Evolutionary conservation across 2,888 invertebrate species (phyloP), one percentile per base, ranked within the genome.

Genomic region (Cetonia aurata): DNA sequence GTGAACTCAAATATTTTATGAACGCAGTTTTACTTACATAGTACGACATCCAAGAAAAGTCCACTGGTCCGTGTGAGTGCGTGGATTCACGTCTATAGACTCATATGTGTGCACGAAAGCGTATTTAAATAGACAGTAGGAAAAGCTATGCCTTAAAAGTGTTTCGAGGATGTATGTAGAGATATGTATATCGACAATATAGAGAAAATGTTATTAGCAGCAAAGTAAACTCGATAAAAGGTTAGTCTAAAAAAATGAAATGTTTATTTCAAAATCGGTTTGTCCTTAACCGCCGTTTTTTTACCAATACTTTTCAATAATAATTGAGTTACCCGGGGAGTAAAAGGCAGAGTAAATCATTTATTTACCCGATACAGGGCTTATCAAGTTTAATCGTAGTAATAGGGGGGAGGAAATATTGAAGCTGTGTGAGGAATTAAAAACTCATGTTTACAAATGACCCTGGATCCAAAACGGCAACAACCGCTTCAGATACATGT

Each of bases 1-100:
- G 50, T 50, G 62, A 65, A 65, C 62, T 52, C 52, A 65, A 65
- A 65, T 65, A 65, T 65, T 52, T 50, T 65, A 33, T 65, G 13
- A 65, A 65, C 62, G 62, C 62, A 65, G 37, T 65, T 50, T 65
- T 65, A 65, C 37, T 65, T 65, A 65, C 37, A 65, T 17, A 19
- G 17, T 17, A 25, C n/a, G 52, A 52, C 10, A 9, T 10, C 9
- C n/a, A 50, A 50, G 19, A 15, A 19, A 15, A 50, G 13, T 19
- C 10, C 19, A 15, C 12, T 50, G 9, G 19, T 17, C 15, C 19
- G 19, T 13, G 10, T 19, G 19, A 15, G 15, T 15, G 50, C 15
- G 9, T 37, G 37, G 8, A 1, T 37, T 4, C 37, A 57, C 15
- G n/a, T n/a, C 3, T 57, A 44, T 44, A 44, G n/a, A 31, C 15